Conservation (phyloP, 2,113 vertebrate genomes). For the Uria aalge region DNA sequence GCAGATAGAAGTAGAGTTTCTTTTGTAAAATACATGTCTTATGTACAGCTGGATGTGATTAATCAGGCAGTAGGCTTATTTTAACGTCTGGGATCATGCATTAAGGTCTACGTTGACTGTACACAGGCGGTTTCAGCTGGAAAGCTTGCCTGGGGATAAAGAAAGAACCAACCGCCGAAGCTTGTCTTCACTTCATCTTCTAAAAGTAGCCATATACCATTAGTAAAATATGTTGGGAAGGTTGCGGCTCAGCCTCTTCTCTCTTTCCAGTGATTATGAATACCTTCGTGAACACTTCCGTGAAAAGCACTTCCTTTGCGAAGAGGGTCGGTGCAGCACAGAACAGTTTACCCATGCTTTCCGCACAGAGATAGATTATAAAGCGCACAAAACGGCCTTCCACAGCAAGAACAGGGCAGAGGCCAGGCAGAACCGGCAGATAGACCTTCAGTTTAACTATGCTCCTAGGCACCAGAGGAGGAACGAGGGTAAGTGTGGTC, state of each 20-base stretch:
- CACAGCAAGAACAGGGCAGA: conserved; percentile 96
- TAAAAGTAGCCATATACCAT: accelerated
- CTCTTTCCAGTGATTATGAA: conserved; percentile 82
- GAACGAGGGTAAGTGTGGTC: conserved; percentile 77
- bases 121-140: neutral
- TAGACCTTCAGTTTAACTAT: conserved; percentile 94
- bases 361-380: conserved; percentile 95
- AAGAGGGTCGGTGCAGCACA: conserved; percentile 89
- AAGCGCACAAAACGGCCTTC: conserved; percentile 89
- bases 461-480: conserved; percentile 81
- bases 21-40: accelerated
- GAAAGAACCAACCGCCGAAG: neutral
- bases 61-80: neutral
- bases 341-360: conserved; percentile 98
- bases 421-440: conserved; percentile 95
- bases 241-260: neutral
- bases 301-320: conserved; percentile 93
- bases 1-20: neutral
- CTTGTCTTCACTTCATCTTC: neutral
- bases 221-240: accelerated
- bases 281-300: conserved; percentile 95
- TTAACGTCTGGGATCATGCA: neutral
- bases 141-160: neutral
- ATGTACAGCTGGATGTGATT: neutral
- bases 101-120: accelerated